Evolutionary conservation across 2,113 vertebrate genomes (phyloP), one percentile per base, ranked within the genome.

Genomic region (Nestor notabilis): DNA sequence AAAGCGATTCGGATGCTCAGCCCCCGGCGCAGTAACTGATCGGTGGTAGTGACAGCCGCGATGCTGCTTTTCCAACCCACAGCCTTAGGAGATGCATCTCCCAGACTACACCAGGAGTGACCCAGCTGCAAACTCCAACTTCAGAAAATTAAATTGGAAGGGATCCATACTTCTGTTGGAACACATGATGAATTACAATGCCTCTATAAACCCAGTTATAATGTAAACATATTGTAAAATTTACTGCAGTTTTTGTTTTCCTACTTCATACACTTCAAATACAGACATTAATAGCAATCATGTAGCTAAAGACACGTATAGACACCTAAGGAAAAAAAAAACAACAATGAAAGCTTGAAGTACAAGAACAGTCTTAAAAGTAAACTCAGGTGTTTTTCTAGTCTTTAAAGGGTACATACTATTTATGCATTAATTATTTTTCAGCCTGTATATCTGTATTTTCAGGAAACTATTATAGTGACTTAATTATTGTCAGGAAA

Each of bases 131-230:
- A 88, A 68, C 82, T 71, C 78, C 2, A 96, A 69, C 96, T 94
- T 93, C 75, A 79, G 98, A 95, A 98, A 97, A 95, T 98, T 93
- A 89, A 96, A 95, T 4, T 95, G 98, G 98, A 97, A 91, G 84
- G 60, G 84, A 90, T 97, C 97, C 97, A 94, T 55, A 63, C 70
- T 93, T 69, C 96, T 94, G 88, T 11, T 95, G 95, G 95, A 95
- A 84, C 37, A 79, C 87, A 7, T 24, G 6, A 55, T 93, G 97
- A 95, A 93, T 96, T 94, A 95, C 5, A 47, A n/a, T 23, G 84
- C 87, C 78, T 95, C 95, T 75, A 71, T 17, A 84, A 86, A 90
- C 76, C 71, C 52, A 47, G 92, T 77, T 89, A 70, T 72, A 89
- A 96, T 87, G 96, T 87, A 96, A 97, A 97, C 68, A 58, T 11